phyloP scores from a whole-genome alignment of 2,888 invertebrate genomes.

The Agapostemon virescens region DNA sequence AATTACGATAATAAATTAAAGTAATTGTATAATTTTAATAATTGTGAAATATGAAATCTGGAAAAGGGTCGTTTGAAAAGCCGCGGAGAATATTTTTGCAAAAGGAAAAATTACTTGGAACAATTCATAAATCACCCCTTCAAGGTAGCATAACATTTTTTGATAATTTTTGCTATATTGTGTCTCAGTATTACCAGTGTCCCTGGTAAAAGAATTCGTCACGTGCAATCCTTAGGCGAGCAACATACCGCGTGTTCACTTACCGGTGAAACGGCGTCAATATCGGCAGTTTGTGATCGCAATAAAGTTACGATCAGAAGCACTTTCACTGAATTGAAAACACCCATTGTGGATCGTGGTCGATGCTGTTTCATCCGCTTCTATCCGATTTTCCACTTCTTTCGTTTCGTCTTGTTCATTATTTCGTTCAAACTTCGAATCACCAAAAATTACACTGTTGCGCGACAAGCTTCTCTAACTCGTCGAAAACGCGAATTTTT shows the following conservation, averaged over 20 bases:
- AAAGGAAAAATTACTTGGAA: too few species aligned
- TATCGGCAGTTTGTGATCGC: conserved; percentile 53
- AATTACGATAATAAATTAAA: too few species aligned
- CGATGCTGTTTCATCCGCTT: conserved; percentile 6
- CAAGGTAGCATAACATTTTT: too few species aligned
- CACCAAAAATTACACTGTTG: neutral
- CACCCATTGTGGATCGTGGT: conserved; percentile 62
- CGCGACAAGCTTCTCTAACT: neutral
- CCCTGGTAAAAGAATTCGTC: conserved; percentile 28
- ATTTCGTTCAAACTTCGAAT: neutral
- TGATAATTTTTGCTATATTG: too few species aligned
- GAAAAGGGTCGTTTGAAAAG: too few species aligned
- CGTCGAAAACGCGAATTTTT: neutral
- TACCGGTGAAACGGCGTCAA: conserved; percentile 67
- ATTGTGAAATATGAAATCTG: too few species aligned
- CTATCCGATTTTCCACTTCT: conserved; percentile 23
- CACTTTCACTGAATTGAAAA: conserved; percentile 71
- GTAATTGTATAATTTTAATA: too few species aligned
- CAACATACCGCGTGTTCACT: conserved; percentile 62
- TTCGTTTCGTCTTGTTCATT: conserved; percentile 10
- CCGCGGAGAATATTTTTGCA: too few species aligned
- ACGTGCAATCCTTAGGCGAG: conserved; percentile 14
- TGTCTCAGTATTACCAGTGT: conserved; percentile 7
- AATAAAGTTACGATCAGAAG: conserved; percentile 65
- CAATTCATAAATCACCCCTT: too few species aligned